phyloP scores from a whole-genome alignment of 2,113 vertebrate species.

The Pagrus major region DNA sequence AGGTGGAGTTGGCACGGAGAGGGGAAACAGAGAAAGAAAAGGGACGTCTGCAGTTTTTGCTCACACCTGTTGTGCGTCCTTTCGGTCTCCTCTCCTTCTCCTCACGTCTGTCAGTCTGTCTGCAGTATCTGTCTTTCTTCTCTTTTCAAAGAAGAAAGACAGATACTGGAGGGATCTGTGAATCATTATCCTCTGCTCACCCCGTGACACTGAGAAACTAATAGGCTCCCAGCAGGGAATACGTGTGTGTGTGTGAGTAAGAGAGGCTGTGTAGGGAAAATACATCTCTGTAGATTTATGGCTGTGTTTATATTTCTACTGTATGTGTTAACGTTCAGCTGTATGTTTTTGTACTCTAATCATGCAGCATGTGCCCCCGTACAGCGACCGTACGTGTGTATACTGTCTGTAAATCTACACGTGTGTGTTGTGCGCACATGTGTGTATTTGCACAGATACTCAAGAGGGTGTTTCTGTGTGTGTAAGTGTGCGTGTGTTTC shows the following conservation, averaged over 20 bases:
- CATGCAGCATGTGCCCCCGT: neutral
- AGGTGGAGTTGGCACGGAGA: slow-evolving; percentile 36
- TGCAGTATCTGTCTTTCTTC: slow-evolving; percentile 38
- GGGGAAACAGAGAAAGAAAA: neutral
- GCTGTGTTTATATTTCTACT: neutral
- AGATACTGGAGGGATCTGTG: slow-evolving; percentile 54
- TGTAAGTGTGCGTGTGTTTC: slow-evolving; percentile 54
- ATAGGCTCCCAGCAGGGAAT: slow-evolving; percentile 65
- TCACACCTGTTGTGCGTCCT: slow-evolving; percentile 65
- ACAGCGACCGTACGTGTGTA: neutral
- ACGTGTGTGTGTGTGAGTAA: neutral
- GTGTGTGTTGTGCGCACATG: neutral
- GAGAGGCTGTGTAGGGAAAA: neutral
- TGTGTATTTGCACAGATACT: slow-evolving; percentile 44
- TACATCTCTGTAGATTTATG: neutral
- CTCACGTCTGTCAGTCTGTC: slow-evolving; percentile 38
- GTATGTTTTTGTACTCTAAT: neutral
- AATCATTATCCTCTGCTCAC: slow-evolving; percentile 66
- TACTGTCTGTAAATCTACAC: neutral
- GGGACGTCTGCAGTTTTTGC: neutral
- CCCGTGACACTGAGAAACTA: slow-evolving; percentile 55
- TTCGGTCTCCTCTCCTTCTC: slow-evolving; percentile 29
- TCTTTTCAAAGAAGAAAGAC: slow-evolving; percentile 36
- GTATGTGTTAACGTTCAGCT: neutral
- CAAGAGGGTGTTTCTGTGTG: slow-evolving; percentile 16